Conservation (phyloP, 2,113 vertebrate species). For the Pedionomus torquatus region DNA sequence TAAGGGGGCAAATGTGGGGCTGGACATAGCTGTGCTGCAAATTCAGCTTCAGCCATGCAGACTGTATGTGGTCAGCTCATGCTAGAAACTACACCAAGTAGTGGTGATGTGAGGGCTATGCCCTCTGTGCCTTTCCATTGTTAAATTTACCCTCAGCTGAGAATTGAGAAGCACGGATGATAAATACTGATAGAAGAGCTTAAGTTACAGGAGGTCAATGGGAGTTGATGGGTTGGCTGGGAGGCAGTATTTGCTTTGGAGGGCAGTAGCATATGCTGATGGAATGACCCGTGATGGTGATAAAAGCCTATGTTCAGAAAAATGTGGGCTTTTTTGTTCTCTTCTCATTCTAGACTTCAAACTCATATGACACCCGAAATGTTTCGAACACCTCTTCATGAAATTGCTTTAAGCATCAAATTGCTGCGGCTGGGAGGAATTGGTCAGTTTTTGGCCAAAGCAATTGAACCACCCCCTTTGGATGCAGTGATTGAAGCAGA, state of each 20-base stretch:
- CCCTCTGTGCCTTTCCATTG: neutral
- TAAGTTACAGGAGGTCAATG: neutral
- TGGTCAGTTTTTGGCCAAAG: constrained; percentile 93
- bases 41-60: neutral
- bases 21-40: neutral
- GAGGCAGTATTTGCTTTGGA: neutral
- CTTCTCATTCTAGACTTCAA: constrained; percentile 81
- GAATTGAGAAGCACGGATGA: neutral
- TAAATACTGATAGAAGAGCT: neutral
- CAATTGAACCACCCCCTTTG: constrained; percentile 95
- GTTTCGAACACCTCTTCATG: constrained; percentile 93
- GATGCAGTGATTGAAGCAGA: constrained; percentile 97
- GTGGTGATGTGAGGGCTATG: neutral
- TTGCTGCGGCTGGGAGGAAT: constrained; percentile 90
- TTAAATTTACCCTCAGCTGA: neutral
- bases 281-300: neutral
- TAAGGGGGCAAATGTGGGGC: neutral
- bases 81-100: neutral
- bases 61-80: neutral
- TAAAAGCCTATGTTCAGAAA: neutral
- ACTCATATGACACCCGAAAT: constrained; percentile 95
- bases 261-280: neutral
- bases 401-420: constrained; percentile 94
- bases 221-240: neutral
- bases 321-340: neutral